Evolutionary conservation across 1,140 invertebrate species (phyloP), one percentile per base, ranked within the genome.

Genomic region (Paraescarpia echinospica): DNA sequence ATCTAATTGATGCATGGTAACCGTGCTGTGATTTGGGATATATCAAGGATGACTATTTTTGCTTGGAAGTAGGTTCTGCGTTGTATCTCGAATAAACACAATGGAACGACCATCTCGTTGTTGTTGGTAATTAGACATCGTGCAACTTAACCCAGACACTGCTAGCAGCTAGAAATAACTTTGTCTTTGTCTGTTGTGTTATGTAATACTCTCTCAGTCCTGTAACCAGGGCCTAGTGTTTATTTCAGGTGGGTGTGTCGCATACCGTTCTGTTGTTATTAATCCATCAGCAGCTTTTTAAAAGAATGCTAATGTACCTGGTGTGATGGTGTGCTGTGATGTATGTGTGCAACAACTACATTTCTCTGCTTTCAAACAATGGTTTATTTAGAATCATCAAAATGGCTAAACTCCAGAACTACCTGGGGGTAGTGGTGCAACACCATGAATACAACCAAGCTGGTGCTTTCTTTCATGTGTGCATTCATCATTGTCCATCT

Each of bases 31-130:
- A 77, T 77, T 77, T 77, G 59, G 59, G 59, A 77, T 77, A 77
- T 77, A 77, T 77, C 59, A 27, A 77, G 59, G 59, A 77, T 77
- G 59, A 77, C 59, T 77, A 77, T 77, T 77, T 77, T 77, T 77
- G 59, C 59, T 77, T 77, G 59, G 59, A 77, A 77, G 59, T 77
- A 77, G 59, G 59, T 77, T 77, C 59, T 77, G 59, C 59, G 8
- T 77, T 12, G 59, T 77, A 77, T 77, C 59, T 77, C 59, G 27
- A 77, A 77, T 77, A 77, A 77, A 77, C 27, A 77, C 59, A 77
- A 77, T 77, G 59, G 59, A 77, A 22, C 59, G 27, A 77, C 27
- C 8, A 77, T 31, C 22, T n/a, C 12, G 59, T 31, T 31, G 14
- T 77, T 77, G 59, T 77, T 77, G 8, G 48, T 51, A n/a, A n/a